Evolutionary conservation across 2,113 vertebrate genomes (phyloP).

Genomic region (Misgurnus mizolepis): DNA sequence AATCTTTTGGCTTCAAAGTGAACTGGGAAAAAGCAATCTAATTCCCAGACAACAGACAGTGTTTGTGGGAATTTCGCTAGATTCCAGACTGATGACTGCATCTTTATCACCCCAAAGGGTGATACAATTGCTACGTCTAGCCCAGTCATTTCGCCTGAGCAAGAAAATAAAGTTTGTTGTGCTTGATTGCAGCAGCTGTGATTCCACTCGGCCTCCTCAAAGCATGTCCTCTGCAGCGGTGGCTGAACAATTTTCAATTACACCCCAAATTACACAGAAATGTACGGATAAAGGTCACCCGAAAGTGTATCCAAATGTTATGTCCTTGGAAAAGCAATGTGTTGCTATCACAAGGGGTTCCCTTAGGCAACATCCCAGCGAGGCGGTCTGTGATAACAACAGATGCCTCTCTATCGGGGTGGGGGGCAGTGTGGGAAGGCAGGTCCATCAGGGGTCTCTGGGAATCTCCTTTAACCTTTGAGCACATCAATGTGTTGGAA

Average conservation of each 20-base stretch:
- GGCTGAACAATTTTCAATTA: not conserved
- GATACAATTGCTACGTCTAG: no score
- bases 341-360: not conserved
- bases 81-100: no score
- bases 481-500: not conserved
- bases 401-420: no score
- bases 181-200: not conserved
- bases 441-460: not conserved
- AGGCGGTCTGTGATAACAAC: no score
- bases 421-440: not conserved
- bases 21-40: no score
- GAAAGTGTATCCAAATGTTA: not conserved
- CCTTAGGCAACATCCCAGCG: no score
- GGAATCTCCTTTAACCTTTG: not conserved
- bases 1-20: no score
- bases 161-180: not conserved
- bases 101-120: no score
- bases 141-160: not conserved
- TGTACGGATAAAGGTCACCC: not conserved
- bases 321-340: not conserved
- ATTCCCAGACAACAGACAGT: no score
- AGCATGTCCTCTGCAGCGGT: not conserved
- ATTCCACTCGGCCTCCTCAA: not conserved
- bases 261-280: not conserved
- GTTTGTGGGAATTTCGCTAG: no score